phyloP scores from a whole-genome alignment of 2,888 invertebrate species.

The Hydrotaea cyrtoneurina region DNA sequence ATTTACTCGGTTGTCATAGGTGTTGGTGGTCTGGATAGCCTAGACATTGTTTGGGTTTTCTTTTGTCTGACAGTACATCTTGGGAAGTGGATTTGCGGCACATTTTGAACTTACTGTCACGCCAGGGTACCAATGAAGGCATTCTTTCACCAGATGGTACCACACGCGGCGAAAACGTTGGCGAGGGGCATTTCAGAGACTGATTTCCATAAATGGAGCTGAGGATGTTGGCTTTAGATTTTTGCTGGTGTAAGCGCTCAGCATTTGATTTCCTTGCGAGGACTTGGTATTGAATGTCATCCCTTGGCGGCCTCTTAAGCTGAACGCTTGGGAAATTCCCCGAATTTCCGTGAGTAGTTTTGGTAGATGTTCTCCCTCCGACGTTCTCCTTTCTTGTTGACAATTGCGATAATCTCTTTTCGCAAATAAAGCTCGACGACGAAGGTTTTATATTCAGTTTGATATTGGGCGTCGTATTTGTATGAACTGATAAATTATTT shows the following conservation, averaged over 20 bases:
- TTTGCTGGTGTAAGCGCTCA: not conserved
- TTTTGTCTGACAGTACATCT: not conserved
- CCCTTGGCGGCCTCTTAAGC: not conserved
- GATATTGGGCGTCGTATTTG: not conserved
- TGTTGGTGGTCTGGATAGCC: not conserved
- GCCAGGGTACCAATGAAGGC: conserved; percentile 38
- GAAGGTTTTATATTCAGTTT: conserved; percentile 32
- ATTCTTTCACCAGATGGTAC: conserved; percentile 23
- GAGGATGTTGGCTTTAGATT: conserved; percentile 6
- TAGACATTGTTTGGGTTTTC: not conserved
- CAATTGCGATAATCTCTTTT: conserved; percentile 73
- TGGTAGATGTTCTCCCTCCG: not conserved
- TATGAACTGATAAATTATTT: not conserved
- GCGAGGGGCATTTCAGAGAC: not conserved
- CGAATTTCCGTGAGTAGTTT: not conserved
- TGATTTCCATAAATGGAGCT: conserved; percentile 41
- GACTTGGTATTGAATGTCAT: not conserved
- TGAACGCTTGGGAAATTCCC: not conserved
- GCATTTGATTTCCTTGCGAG: not conserved
- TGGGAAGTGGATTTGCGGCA: not conserved
- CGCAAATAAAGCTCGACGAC: conserved; percentile 67
- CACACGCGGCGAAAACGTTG: not conserved
- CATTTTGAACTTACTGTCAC: not conserved
- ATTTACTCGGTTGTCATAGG: not conserved
- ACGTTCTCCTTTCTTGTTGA: conserved; percentile 7